Evolutionary conservation across 2,797 vertebrate genomes (phyloP).

Genomic region (Sus cebifrons): DNA sequence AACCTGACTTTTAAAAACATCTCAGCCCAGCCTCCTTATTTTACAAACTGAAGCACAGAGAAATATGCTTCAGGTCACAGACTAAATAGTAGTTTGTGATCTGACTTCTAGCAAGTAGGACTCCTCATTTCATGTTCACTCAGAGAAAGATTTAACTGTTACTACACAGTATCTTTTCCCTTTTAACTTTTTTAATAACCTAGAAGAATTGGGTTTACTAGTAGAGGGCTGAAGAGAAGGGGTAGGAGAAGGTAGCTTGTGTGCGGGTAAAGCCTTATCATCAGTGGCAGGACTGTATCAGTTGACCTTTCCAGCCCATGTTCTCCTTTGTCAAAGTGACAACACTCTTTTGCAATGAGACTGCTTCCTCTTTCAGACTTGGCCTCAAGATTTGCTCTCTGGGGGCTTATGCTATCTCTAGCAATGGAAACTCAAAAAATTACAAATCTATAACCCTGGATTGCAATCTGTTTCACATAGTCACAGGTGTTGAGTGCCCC

Average conservation of each 20-base stretch:
- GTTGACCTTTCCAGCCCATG: not conserved
- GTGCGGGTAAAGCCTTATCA: not conserved
- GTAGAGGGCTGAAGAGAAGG: not conserved
- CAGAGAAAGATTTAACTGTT: not conserved
- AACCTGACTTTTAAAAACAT: not conserved
- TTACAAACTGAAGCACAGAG: not conserved
- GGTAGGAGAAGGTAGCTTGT: not conserved
- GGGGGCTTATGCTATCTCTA: constrained; percentile 53
- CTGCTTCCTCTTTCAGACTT: constrained; percentile 75
- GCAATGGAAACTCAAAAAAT: constrained; percentile 50
- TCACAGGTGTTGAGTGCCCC: not conserved
- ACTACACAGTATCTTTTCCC: not conserved
- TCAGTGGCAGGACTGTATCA: not conserved
- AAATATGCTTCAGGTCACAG: not conserved
- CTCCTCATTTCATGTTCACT: not conserved
- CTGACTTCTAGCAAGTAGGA: not conserved
- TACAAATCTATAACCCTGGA: not conserved
- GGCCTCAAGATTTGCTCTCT: constrained; percentile 46
- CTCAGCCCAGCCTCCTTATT: not conserved
- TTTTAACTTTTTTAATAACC: not conserved
- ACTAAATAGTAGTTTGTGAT: not conserved
- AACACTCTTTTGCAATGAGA: constrained; percentile 71
- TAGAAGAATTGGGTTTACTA: not conserved
- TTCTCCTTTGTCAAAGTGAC: constrained; percentile 66
- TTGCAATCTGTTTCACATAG: not conserved